Conservation (phyloP, 1,140 invertebrate species). For the Cephus cinctus region DNA sequence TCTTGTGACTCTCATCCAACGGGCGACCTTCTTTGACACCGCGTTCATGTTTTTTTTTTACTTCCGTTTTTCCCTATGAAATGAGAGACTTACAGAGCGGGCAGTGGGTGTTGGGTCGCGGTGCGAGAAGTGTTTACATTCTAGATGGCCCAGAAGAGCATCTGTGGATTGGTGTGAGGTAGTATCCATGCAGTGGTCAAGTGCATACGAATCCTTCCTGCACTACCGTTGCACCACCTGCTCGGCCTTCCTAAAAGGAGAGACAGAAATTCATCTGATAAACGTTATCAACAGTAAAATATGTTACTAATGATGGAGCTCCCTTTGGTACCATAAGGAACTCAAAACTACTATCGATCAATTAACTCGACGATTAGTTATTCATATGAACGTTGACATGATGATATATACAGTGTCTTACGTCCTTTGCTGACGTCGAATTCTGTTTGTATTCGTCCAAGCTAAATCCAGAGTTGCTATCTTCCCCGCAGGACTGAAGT, state of each 20-base stretch:
- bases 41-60: too few relatives aligned
- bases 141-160: constrained; percentile 39
- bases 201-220: constrained; percentile 49
- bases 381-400: too few relatives aligned
- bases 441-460: constrained; percentile 47
- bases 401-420: constrained; percentile 37
- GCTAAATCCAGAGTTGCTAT: constrained; percentile 48
- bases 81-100: constrained; percentile 39
- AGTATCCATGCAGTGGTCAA: constrained; percentile 35
- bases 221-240: constrained; percentile 32
- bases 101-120: constrained; percentile 49
- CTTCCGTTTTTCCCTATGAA: constrained; percentile 1
- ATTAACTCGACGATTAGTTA: too few relatives aligned
- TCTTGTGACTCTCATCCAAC: neutral
- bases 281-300: neutral
- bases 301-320: neutral
- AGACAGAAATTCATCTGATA: too few relatives aligned
- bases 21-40: neutral
- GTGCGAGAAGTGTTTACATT: constrained; percentile 44
- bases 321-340: neutral
- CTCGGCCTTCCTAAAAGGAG: constrained; percentile 32
- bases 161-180: constrained; percentile 30
- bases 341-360: neutral
- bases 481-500: constrained; percentile 42
- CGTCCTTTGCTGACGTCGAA: constrained; percentile 40